Base-by-base conservation (phyloP, 2,797 vertebrate genomes). In the Gobio occitaniae region DNA sequence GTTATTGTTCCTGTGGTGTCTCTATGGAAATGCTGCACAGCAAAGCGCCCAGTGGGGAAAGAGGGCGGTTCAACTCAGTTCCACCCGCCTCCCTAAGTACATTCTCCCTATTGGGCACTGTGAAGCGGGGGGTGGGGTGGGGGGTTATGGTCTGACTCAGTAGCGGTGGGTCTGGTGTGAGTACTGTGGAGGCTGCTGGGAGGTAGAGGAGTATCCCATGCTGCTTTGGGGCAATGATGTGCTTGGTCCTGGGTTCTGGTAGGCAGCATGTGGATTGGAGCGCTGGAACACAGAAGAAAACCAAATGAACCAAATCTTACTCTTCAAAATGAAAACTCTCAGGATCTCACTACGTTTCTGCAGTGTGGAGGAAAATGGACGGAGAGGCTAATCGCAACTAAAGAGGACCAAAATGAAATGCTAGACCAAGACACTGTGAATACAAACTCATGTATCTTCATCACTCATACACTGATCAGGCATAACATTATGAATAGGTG, bases 181-280 rank as follows among this genome's bases (percentile, higher is more conserved):
- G 97, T 99, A 99, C 95, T 99, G 98, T 89, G 98, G 98, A 32
- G 97, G 98, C 96, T 99, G 98, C 96, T 99, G 98, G 96, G 98
- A 99, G 97, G 98, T 99, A 98, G 98, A 93, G 96, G 98, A 99
- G 93, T 99, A 99, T 90, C 97, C 98, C 97, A 99, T 98, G 97
- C 97, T 99, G 97, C 96, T 99, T 94, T 99, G 98, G 91, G 98
- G 98, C 96, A 99, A 97, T 88, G 98, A 97, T 95, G 98, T 98
- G 97, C 98, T 99, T 97, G 98, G 97, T 98, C 98, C 98, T 76
- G 98, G 98, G 95, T 99, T 99, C 96, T 98, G 97, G 93, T 99
- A 99, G 93, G 98, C 98, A 98, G 98, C 98, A 95, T 99, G 98
- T 96, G 97, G 97, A 96, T 99, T 99, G 96, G 98, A 97, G 96